These are phyloP conservation scores for Euzetes globulus DNA, from an alignment of 2,888 invertebrate genomes.

Conservation along the genomic window DNA sequence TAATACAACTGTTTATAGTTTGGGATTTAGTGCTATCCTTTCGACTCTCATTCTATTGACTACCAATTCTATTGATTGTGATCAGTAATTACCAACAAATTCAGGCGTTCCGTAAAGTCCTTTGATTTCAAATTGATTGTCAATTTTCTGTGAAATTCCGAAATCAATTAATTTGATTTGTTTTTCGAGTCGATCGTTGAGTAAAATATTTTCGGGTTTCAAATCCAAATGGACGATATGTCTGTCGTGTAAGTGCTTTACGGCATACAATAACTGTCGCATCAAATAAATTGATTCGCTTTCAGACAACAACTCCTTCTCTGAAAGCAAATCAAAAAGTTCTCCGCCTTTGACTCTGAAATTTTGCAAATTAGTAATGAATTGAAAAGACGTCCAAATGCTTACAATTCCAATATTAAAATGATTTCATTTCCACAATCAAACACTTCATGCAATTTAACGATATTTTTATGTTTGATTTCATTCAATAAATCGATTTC, in stretches of 20 bases:
- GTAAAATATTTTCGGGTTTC: conserved; percentile 61
- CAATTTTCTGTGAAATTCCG: conserved; percentile 53
- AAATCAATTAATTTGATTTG: conserved; percentile 60
- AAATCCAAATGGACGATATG: conserved; percentile 61
- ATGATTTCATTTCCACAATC: conserved; percentile 57
- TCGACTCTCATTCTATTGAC: too few relatives aligned
- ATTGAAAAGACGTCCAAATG: conserved; percentile 34
- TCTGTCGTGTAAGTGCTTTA: conserved; percentile 57
- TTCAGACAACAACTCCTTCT: conserved; percentile 53
- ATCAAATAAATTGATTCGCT: conserved; percentile 58
- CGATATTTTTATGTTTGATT: conserved; percentile 58
- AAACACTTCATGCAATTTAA: conserved; percentile 57
- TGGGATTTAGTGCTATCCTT: too few relatives aligned
- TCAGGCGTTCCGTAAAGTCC: conserved; percentile 56
- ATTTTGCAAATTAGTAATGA: conserved; percentile 35
- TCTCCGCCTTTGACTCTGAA: conserved; percentile 59
- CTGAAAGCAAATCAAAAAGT: conserved; percentile 56
- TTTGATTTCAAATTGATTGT: conserved; percentile 49
- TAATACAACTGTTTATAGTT: too few relatives aligned
- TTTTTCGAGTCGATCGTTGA: conserved; percentile 52
- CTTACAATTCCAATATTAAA: conserved; percentile 56
- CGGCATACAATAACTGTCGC: conserved; percentile 57
- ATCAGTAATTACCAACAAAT: conserved; percentile 54
- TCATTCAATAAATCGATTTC: conserved; percentile 55
- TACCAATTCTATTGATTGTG: too few relatives aligned